Evolutionary conservation across 1,140 invertebrate species (phyloP).

Genomic region (Adoxophyes honmai): DNA sequence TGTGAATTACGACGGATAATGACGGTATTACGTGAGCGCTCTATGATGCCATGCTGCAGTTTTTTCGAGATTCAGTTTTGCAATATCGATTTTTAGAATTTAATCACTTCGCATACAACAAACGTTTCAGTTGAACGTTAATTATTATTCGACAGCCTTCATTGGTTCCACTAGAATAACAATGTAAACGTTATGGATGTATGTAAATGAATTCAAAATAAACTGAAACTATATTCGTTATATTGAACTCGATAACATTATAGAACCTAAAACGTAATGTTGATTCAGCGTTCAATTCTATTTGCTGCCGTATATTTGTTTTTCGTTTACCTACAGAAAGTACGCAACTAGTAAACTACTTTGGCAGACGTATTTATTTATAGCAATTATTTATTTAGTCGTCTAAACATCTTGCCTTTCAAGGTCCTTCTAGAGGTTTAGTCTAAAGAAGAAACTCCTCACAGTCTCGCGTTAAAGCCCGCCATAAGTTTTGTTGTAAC

Average conservation of each 20-base stretch:
- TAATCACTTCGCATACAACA: background rate
- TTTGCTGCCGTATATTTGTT: too few relatives aligned
- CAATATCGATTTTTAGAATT: background rate
- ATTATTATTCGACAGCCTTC: too few relatives aligned
- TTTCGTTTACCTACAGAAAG: too few relatives aligned
- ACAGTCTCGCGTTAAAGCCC: background rate
- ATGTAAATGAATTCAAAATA: too few relatives aligned
- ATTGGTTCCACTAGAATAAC: too few relatives aligned
- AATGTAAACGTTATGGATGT: too few relatives aligned
- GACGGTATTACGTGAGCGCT: slow-evolving; percentile 23
- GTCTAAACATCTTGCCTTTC: background rate
- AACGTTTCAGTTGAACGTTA: too few relatives aligned
- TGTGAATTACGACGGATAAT: slow-evolving; percentile 23
- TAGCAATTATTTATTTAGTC: background rate
- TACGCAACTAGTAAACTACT: too few relatives aligned
- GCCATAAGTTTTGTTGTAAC: background rate
- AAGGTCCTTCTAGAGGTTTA: background rate
- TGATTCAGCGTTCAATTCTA: too few relatives aligned
- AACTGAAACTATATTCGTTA: too few relatives aligned
- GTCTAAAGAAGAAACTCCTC: background rate
- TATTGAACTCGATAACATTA: too few relatives aligned
- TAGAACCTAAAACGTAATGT: background rate
- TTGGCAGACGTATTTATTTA: background rate
- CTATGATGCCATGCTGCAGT: slow-evolving; percentile 6
- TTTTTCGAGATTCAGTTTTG: slow-evolving; percentile 1